These are phyloP conservation scores for Steinernema scapterisci DNA, from an alignment of 2,888 invertebrate genomes.

Conservation along the genomic window DNA sequence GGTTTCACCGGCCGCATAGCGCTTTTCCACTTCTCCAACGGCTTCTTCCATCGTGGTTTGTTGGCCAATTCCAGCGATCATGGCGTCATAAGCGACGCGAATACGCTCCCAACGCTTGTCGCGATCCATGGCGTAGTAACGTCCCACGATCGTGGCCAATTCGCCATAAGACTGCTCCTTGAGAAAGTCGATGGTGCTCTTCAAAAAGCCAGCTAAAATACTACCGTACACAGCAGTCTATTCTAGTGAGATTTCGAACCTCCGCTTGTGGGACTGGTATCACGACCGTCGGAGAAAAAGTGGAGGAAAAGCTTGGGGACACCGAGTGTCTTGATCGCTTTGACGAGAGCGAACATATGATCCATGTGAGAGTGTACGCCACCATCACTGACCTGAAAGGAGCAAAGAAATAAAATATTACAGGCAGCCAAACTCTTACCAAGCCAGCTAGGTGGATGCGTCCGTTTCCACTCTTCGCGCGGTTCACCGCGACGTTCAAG, in stretches of 20 bases:
- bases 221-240: neutral
- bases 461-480: conserved; percentile 68
- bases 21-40: conserved; percentile 59
- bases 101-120: conserved; percentile 67
- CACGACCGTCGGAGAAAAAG: conserved; percentile 70
- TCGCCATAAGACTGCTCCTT: conserved; percentile 62
- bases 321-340: conserved; percentile 68
- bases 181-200: conserved; percentile 65
- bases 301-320: conserved; percentile 69
- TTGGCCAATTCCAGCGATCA: conserved; percentile 69
- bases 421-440: conserved; percentile 58
- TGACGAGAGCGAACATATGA: conserved; percentile 69
- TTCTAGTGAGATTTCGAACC: conserved; percentile 29
- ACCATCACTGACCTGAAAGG: conserved; percentile 60
- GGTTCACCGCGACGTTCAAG: conserved; percentile 67
- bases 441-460: conserved; percentile 70
- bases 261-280: conserved; percentile 69
- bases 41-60: conserved; percentile 57
- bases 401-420: neutral
- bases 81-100: conserved; percentile 69
- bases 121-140: conserved; percentile 71
- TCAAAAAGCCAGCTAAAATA: conserved; percentile 59
- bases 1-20: conserved; percentile 68
- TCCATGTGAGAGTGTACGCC: conserved; percentile 70
- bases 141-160: conserved; percentile 68